phyloP scores from a whole-genome alignment of 92 coral and sea anemone species.

The Paramuricea clavata region DNA sequence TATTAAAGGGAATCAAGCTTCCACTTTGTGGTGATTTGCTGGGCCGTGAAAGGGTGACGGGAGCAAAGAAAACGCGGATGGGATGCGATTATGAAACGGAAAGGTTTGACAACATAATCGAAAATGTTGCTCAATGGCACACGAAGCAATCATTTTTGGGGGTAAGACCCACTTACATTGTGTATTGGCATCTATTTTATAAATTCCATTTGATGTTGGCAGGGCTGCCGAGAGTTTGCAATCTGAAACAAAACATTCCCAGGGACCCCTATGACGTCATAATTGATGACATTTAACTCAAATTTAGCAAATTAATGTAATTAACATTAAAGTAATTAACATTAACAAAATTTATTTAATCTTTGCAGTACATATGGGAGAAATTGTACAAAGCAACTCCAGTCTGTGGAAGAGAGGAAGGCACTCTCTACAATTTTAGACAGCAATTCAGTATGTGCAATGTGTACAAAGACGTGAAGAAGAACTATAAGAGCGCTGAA shows the following conservation, averaged over 20 bases:
- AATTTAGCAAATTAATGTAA: too few species aligned
- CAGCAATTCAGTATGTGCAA: constrained; percentile 31
- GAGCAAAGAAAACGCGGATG: constrained; percentile 50
- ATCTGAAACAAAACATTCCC: too few species aligned
- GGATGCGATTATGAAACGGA: not conserved
- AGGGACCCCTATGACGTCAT: too few species aligned
- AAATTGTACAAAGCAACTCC: constrained; percentile 36
- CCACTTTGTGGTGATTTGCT: constrained; percentile 61
- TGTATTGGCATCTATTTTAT: not conserved
- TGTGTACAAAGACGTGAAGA: constrained; percentile 27
- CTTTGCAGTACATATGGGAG: constrained; percentile 25
- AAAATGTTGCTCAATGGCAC: not conserved
- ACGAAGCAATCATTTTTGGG: not conserved
- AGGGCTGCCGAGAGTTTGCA: too few species aligned
- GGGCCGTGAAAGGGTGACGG: constrained; percentile 67
- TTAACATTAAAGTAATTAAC: not conserved
- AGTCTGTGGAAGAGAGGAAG: constrained; percentile 25
- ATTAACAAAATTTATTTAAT: not conserved
- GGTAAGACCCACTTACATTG: not conserved
- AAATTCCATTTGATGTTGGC: too few species aligned
- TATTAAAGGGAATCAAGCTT: constrained; percentile 35
- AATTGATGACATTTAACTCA: too few species aligned
- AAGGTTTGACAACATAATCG: not conserved
- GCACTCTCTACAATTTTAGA: constrained; percentile 40
- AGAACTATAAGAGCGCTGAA: constrained; percentile 38